A percentile compares a stretch with the other conserved stretches of the same genome.
Conservation (phyloP, 2,888 invertebrate genomes). For the Saturnia japonica region DNA sequence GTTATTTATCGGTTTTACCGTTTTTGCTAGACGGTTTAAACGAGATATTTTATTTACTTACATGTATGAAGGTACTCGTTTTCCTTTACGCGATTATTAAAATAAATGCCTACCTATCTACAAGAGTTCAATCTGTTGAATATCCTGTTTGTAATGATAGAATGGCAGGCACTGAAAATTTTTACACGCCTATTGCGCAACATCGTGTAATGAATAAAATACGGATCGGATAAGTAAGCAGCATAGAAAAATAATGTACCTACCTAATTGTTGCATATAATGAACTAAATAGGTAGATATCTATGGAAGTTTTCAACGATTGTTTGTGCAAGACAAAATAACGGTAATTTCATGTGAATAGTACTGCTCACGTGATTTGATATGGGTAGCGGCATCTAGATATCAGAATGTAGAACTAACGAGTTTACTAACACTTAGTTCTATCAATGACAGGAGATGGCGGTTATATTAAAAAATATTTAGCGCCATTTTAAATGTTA, state of each 20-base stretch:
- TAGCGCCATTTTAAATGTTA: neutral
- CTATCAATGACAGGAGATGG: neutral
- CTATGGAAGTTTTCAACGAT: neutral
- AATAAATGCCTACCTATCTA: neutral
- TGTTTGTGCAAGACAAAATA: neutral
- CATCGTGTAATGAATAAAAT: neutral
- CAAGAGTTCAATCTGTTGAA: neutral
- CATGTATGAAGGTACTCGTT: neutral
- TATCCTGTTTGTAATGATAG: too few species aligned
- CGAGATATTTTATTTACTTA: neutral
- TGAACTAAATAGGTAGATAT: neutral
- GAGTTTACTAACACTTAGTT: neutral
- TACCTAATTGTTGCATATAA: neutral
- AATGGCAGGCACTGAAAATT: neutral
- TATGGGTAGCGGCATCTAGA: conserved; percentile 1
- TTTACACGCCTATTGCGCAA: neutral
- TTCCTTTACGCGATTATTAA: neutral
- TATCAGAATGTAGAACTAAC: neutral
- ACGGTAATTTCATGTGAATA: conserved; percentile 5
- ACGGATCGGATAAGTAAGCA: neutral
- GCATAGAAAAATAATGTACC: neutral
- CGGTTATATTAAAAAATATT: neutral
- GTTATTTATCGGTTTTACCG: neutral
- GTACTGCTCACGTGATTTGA: neutral
- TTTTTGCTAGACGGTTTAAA: neutral